Evolutionary conservation across 1,140 invertebrate genomes (phyloP).

Genomic region (Scaptomyza graminum): DNA sequence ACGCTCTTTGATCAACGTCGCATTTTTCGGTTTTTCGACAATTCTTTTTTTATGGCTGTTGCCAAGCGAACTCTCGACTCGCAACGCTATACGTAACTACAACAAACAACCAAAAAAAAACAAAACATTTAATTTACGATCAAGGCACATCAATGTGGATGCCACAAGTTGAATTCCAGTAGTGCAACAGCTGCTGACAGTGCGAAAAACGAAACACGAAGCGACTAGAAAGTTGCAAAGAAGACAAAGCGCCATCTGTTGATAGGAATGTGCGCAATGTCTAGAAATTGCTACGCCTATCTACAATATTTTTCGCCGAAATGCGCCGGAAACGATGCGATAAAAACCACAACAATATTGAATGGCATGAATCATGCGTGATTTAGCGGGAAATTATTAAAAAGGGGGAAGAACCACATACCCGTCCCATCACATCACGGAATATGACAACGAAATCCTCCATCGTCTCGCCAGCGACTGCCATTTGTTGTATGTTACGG

Average conservation of each 20-base stretch:
- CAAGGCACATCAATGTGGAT: conserved; percentile 13
- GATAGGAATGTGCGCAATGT: conserved; percentile 31
- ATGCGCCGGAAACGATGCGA: conserved; percentile 30
- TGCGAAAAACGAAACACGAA: neutral
- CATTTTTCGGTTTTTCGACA: conserved; percentile 20
- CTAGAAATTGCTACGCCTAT: conserved; percentile 11
- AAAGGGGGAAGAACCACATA: conserved; percentile 75
- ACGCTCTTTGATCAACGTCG: conserved; percentile 23
- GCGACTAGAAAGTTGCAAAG: neutral
- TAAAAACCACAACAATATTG: conserved; percentile 15
- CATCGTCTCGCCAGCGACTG: conserved; percentile 86
- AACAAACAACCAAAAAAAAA: conserved; percentile 19
- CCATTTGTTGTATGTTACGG: conserved; percentile 82
- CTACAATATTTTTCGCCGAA: conserved; percentile 4
- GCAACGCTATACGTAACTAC: conserved; percentile 44
- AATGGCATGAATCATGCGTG: conserved; percentile 23
- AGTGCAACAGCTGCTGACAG: conserved; percentile 46
- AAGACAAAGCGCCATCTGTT: neutral
- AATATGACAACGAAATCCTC: conserved; percentile 87
- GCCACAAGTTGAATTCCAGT: conserved; percentile 30
- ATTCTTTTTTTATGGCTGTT: conserved; percentile 40
- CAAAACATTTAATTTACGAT: conserved; percentile 7
- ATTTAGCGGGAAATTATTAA: conserved; percentile 32
- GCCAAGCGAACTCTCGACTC: conserved; percentile 46
- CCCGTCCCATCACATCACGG: conserved; percentile 86